Evolutionary conservation across 2,888 invertebrate genomes (phyloP), one percentile per base, ranked within the genome.

Genomic region (Latrodectus hesperus): DNA sequence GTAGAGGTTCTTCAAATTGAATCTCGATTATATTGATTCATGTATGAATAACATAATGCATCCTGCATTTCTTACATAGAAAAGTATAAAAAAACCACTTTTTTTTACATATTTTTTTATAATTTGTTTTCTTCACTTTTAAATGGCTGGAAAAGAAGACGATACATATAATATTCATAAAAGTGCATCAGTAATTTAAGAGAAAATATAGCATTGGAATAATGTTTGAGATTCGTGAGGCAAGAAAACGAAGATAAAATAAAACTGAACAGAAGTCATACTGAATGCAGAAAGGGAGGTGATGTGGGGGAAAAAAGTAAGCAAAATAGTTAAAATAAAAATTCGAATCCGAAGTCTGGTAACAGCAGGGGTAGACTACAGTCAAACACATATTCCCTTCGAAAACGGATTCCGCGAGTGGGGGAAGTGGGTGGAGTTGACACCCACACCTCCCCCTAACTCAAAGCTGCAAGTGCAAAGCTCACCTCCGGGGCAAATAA

Each of bases 391-490:
- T 76, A 60, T 83, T 83, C 76, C 64, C 16, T 22, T 22, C 55
- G 17, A 67, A 51, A 65, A 68, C 53, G 38, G 49, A 51, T 49
- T 51, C 22, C 22, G 22, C 67, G 11, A 22, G 72, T 17, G 52
- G 49, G 52, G 52, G 76, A 38, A 38, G 38, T 38, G 67, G 73
- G 51, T 51, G 73, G 53, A 26, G 60, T 68, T 22, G n/a, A 75
- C 73, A 10, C n/a, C 60, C 71, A 53, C 74, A 9, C 51, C 64
- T 22, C 81, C 68, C 67, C 55, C 55, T 22, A 77, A 70, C 77
- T 81, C 78, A n/a, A 74, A 82, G 64, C 78, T 65, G 85, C 86
- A 86, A 86, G 86, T 86, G 86, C 81, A 81, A 81, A 81, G 80
- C 81, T 76, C 60, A 76, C 77, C 76, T 60, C 81, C 72, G 26